Evolutionary conservation across 2,113 vertebrate species (phyloP).

Genomic region (Thinocorus orbignyianus): DNA sequence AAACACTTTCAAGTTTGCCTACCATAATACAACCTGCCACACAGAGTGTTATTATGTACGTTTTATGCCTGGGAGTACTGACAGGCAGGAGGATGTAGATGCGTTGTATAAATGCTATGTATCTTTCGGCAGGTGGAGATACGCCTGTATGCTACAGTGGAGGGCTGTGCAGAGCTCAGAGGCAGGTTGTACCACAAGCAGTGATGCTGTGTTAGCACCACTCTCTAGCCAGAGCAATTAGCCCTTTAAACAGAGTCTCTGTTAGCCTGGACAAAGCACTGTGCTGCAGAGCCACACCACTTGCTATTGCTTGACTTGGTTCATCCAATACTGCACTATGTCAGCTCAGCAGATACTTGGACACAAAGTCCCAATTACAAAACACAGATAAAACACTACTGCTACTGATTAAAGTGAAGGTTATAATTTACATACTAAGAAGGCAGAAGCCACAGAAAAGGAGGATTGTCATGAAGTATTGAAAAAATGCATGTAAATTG

Average conservation of each 20-base stretch:
- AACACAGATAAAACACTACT: neutral
- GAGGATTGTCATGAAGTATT: neutral
- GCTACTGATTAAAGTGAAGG: neutral
- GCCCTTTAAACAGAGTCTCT: neutral
- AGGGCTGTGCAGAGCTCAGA: neutral
- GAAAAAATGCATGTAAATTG: neutral
- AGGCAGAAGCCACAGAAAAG: neutral
- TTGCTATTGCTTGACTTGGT: neutral
- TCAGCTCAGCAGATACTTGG: neutral
- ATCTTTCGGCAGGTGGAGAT: neutral
- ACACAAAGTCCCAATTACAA: neutral
- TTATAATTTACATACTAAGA: neutral
- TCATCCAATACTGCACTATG: neutral
- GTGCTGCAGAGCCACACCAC: neutral
- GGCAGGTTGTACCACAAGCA: accelerated
- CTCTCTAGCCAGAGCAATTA: neutral
- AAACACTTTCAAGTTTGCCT: neutral
- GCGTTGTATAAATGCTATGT: neutral
- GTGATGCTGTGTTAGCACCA: accelerated
- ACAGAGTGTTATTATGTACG: neutral
- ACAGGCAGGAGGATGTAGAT: neutral
- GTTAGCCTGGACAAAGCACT: neutral
- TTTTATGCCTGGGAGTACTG: neutral
- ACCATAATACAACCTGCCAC: neutral
- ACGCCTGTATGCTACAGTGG: accelerated